Evolutionary conservation across 2,888 invertebrate species (phyloP), one percentile per base, ranked within the genome.

Genomic region (Heterodera filipjevi): DNA sequence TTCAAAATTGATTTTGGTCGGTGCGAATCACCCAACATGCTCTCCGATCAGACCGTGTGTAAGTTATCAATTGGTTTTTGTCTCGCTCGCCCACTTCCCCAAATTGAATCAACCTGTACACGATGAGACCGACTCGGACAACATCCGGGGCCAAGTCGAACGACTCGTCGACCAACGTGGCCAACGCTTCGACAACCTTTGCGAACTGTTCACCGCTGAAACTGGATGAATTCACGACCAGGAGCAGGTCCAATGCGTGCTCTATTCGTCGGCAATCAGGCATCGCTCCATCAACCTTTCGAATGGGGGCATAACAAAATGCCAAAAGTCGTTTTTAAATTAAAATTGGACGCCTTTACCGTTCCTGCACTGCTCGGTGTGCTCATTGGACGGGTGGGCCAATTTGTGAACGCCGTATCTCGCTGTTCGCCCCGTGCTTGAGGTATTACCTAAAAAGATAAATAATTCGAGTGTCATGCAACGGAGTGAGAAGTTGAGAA

Each of bases 71-170:
- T n/a, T n/a, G n/a, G n/a, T n/a, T n/a, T n/a, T n/a, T n/a, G n/a
- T n/a, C n/a, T n/a, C n/a, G n/a, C n/a, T n/a, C n/a, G n/a, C n/a
- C n/a, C n/a, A n/a, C n/a, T 14, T 49, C 16, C 49, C 16, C 32
- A 30, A 3, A 64, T 53, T 32, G n/a, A 22, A 5, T 30, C 16
- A 35, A 86, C 86, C 85, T 86, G 79, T 86, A 88, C 46, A 87
- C 85, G 46, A 88, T 82, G 76, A 88, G 86, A 39, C 87, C 88
- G n/a, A 87, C 82, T 33, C 86, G 84, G 12, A 84, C 85, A 27
- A 89, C 84, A 80, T 88, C 88, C 1, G 87, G 88, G 3, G 88
- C 82, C 16, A 88, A 80, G 77, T 88, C 87, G 80, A 88, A 88
- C 19, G 86, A 85, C 66, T 86, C 86, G 72, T 88, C 88, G n/a